Conservation (phyloP, 2,113 vertebrate genomes). For the Campylomormyrus tamandua region DNA sequence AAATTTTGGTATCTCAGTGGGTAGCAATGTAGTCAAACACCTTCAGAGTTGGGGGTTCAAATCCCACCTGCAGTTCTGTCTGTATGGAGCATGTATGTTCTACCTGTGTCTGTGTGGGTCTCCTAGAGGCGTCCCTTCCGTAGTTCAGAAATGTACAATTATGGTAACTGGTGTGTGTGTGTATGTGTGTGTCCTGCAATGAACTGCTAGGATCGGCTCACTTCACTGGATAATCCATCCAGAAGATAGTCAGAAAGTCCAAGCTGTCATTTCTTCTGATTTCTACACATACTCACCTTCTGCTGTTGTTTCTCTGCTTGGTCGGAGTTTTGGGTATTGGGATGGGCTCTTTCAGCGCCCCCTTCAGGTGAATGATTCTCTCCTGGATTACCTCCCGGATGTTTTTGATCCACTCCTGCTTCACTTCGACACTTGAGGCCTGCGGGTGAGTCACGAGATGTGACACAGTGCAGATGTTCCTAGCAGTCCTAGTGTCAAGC, state of each 20-base stretch:
- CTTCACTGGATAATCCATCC: neutral
- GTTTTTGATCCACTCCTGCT: conserved; percentile 98
- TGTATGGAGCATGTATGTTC: neutral
- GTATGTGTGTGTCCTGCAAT: neutral
- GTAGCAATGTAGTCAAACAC: neutral
- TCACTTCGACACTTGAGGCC: conserved; percentile 92
- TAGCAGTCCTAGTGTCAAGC: neutral
- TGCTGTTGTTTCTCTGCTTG: conserved; percentile 87
- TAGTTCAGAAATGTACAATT: neutral
- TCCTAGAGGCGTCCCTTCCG: neutral
- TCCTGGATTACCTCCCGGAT: conserved; percentile 97
- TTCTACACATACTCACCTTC: conserved; percentile 64
- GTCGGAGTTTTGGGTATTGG: conserved; percentile 93
- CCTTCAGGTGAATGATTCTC: conserved; percentile 90
- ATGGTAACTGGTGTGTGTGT: neutral
- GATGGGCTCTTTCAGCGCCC: conserved; percentile 92
- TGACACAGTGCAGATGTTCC: neutral
- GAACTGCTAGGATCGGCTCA: neutral
- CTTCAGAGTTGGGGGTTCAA: neutral
- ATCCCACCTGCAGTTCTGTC: neutral
- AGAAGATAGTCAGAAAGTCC: neutral
- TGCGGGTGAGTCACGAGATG: conserved; percentile 35
- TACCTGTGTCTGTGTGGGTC: neutral
- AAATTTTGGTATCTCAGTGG: neutral
- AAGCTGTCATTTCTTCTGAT: neutral